Percentiles rank a stretch among this genome's conserved stretches.
phyloP scores from a whole-genome alignment of 2,888 invertebrate genomes.

The Drosophila mettleri region DNA sequence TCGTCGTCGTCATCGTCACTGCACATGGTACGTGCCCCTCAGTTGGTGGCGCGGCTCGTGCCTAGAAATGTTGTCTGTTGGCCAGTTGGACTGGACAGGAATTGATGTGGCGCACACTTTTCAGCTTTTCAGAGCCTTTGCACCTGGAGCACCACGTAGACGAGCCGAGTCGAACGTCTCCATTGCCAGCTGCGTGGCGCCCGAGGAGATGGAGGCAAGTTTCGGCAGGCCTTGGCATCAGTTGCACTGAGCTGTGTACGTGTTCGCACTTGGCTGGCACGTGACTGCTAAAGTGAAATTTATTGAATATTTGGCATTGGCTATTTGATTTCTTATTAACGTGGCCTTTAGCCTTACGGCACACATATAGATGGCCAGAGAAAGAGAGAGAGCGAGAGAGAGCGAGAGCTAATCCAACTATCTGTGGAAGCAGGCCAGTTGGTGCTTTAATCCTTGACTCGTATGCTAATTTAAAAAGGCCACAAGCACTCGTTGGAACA shows the following conservation, averaged over 20 bases:
- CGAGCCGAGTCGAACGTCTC: slow-evolving; percentile 20
- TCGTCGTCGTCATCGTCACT: slow-evolving; percentile 27
- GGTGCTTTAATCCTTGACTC: slow-evolving; percentile 34
- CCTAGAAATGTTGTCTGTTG: slow-evolving; percentile 61
- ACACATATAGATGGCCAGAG: background rate
- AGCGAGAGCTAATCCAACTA: slow-evolving; percentile 21
- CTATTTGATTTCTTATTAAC: slow-evolving; percentile 81
- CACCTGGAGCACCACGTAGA: slow-evolving; percentile 67
- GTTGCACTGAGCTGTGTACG: slow-evolving; percentile 74
- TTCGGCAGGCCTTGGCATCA: slow-evolving; percentile 61
- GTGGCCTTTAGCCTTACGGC: slow-evolving; percentile 37
- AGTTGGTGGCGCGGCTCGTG: background rate
- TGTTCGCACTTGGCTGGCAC: slow-evolving; percentile 79
- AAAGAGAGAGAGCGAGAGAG: background rate
- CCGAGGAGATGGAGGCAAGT: background rate
- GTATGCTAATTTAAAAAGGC: slow-evolving; percentile 64
- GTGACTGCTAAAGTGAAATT: slow-evolving; percentile 79
- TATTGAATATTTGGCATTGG: slow-evolving; percentile 82
- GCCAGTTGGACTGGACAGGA: slow-evolving; percentile 70
- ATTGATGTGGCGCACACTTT: slow-evolving; percentile 74
- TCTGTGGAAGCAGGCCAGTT: slow-evolving; percentile 19
- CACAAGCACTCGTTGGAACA: slow-evolving; percentile 40
- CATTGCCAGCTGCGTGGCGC: slow-evolving; percentile 21
- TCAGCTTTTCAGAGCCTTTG: slow-evolving; percentile 70
- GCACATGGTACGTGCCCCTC: slow-evolving; percentile 59